A percentile compares a stretch with the other conserved stretches of the same genome.
Conservation (phyloP, 2,888 invertebrate genomes). For the Mythimna lalbum region DNA sequence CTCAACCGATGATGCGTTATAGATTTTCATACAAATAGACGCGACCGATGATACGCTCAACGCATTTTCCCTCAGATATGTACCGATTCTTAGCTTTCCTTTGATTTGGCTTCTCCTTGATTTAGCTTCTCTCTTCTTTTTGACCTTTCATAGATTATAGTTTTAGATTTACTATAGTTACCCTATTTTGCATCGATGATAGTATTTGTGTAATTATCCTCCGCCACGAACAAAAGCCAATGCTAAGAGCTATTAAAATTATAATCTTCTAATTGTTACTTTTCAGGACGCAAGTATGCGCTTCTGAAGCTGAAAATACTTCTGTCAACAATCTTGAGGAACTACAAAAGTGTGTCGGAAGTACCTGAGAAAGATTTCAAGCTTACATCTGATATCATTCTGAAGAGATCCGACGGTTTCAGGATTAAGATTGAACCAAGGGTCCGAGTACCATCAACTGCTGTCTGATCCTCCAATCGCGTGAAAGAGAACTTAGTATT, state of each 20-base stretch:
- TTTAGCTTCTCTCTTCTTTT: no score
- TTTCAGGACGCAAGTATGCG: slow-evolving; percentile 93
- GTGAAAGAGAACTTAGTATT: slow-evolving; percentile 25
- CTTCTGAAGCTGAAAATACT: slow-evolving; percentile 94
- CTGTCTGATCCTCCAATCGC: slow-evolving; percentile 18
- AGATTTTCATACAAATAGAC: no score
- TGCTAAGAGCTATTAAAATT: background rate
- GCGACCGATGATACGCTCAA: no score
- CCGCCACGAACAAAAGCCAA: no score
- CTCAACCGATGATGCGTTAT: no score
- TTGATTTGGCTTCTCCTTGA: no score
- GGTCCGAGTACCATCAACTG: slow-evolving; percentile 74
- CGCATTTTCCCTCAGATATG: no score
- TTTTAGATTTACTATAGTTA: no score
- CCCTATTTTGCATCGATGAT: no score
- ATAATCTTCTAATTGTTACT: background rate
- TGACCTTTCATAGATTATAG: no score
- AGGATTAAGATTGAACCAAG: slow-evolving; percentile 92
- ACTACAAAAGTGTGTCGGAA: slow-evolving; percentile 92
- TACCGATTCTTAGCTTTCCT: no score
- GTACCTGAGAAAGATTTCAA: slow-evolving; percentile 92
- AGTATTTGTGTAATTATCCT: background rate
- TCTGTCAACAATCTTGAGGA: slow-evolving; percentile 93
- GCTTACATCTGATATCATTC: slow-evolving; percentile 93
- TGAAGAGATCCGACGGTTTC: slow-evolving; percentile 94